Conservation (phyloP, 2,888 invertebrate genomes). For the Buathra laborator region DNA sequence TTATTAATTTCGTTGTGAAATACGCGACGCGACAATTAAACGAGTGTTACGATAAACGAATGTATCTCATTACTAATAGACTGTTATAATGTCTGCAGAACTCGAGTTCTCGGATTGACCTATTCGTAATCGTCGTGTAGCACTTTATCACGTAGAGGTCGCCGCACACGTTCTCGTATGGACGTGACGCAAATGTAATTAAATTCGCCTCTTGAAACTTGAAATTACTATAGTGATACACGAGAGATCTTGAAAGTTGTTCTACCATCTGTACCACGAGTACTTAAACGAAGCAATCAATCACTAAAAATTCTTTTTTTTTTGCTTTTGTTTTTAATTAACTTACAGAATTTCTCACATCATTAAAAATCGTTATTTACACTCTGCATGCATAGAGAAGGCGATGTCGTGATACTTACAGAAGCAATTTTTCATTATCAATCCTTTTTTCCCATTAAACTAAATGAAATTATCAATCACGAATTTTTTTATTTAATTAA, state of each 20-base stretch:
- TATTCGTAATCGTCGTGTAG: conserved; percentile 40
- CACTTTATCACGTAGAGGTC: conserved; percentile 24
- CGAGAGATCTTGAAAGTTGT: background rate
- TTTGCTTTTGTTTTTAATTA: background rate
- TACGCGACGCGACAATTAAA: conserved; percentile 43
- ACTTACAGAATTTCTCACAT: background rate
- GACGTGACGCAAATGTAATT: conserved; percentile 47
- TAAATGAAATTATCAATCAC: no score
- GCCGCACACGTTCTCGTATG: conserved; percentile 8
- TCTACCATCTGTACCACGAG: background rate
- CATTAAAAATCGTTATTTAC: background rate
- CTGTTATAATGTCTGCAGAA: conserved; percentile 19
- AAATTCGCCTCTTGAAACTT: conserved; percentile 25
- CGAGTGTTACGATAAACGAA: conserved; percentile 47
- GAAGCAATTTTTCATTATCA: no score
- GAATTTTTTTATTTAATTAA: no score
- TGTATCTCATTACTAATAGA: conserved; percentile 44
- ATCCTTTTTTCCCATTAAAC: no score
- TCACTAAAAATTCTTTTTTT: background rate
- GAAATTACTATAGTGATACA: background rate
- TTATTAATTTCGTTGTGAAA: conserved; percentile 20
- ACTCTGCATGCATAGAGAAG: background rate
- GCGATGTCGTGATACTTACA: no score
- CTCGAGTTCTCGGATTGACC: conserved; percentile 38
- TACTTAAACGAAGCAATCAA: background rate